Conservation (phyloP, 2,113 vertebrate species). For the Pomatorhinus ruficollis region DNA sequence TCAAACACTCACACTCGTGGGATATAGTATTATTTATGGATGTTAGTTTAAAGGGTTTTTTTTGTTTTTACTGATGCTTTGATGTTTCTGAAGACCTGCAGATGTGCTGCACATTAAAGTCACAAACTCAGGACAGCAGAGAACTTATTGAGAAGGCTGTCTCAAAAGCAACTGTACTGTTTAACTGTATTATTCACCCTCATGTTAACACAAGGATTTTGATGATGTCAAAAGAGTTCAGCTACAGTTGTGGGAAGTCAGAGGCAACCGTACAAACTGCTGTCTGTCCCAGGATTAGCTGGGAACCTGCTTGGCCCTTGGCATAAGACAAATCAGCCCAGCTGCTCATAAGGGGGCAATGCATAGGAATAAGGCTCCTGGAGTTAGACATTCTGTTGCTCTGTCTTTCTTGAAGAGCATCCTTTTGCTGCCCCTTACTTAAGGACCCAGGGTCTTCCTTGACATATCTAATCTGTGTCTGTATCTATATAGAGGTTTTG, state of each 20-base stretch:
- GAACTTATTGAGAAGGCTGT: slow-evolving; percentile 77
- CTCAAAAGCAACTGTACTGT: slow-evolving; percentile 65
- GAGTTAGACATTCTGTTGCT: background rate
- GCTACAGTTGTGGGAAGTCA: background rate
- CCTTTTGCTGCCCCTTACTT: background rate
- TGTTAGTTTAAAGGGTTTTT: slow-evolving; percentile 72
- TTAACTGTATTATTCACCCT: slow-evolving; percentile 71
- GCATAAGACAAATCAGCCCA: background rate
- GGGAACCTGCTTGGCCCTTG: background rate
- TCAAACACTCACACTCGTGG: slow-evolving; percentile 72
- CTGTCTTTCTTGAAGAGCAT: background rate
- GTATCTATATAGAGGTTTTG: background rate
- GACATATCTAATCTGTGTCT: background rate
- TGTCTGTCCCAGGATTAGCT: background rate
- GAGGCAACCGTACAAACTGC: background rate
- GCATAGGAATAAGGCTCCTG: background rate
- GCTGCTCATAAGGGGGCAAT: accelerated
- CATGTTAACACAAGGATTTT: background rate
- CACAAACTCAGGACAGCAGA: slow-evolving; percentile 55
- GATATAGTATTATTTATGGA: slow-evolving; percentile 70
- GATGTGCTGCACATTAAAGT: slow-evolving; percentile 57
- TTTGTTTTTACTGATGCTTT: slow-evolving; percentile 72
- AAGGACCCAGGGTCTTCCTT: background rate
- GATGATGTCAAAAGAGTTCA: background rate
- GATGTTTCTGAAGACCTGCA: slow-evolving; percentile 79